Base-by-base conservation (phyloP, 2,797 vertebrate species). In the Adelosebastes latens region DNA sequence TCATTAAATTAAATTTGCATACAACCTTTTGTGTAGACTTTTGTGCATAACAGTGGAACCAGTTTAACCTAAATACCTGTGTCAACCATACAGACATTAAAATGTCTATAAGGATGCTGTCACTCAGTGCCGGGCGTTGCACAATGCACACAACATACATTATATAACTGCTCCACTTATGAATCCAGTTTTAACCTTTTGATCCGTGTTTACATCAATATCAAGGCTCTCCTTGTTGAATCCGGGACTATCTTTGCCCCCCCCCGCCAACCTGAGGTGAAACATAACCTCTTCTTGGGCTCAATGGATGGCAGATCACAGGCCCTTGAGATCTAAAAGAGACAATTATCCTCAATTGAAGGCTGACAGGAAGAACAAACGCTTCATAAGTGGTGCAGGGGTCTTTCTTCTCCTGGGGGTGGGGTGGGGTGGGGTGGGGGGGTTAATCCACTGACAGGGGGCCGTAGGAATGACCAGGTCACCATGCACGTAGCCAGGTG, bases 281-380 rank as follows among this genome's bases (percentile, higher is more conserved):
- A 92, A 93, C 81, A 83, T 86, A 90, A 91, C 92, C 94, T 94
- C 84, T 82, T 93, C 77, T 87, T 72, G 87, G 91, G 82, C 86
- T 94, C 90, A 94, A 90, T 92, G 95, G 94, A 95, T 95, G 95
- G 94, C 85, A 94, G 96, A 96, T 96, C 95, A 96, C 94, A 96
- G 92, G 80, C 87, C 86, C 86, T 75, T 63, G 7, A 93, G 89
- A 95, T 95, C 94, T 96, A 81, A 95, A 95, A 94, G 95, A 95
- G 89, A 93, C 95, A 92, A 96, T 96, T 96, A 96, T 96, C 95
- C 91, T 94, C 95, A 95, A 96, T 95, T 96, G 93, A 93, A 93
- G 93, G 87, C 91, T 92, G 93, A 95, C 93, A 92, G 94, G 92
- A 93, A 93, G 95, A 96, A 94, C 93, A 96, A 95, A 94, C 93